Percentiles rank a stretch among this genome's conserved stretches.
phyloP scores from a whole-genome alignment of 1,140 invertebrate genomes.

The Atta colombica region DNA sequence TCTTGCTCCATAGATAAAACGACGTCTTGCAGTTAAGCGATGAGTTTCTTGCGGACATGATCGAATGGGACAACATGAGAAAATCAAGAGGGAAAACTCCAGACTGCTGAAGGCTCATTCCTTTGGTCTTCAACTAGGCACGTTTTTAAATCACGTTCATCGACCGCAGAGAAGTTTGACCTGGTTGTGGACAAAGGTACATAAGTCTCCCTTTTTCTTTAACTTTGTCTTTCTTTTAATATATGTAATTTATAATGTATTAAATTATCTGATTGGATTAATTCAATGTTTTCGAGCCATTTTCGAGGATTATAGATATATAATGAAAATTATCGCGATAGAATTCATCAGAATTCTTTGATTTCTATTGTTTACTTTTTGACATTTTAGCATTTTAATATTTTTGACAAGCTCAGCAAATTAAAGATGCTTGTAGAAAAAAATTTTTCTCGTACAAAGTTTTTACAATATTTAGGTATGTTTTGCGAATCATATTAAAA shows the following conservation, averaged over 20 bases:
- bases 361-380: conserved; percentile 1
- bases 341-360: not conserved
- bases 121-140: conserved; percentile 38
- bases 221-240: not conserved
- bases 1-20: conserved; percentile 62
- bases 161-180: conserved; percentile 63
- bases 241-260: not conserved
- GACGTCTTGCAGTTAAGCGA: conserved; percentile 1
- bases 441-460: not conserved
- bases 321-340: not conserved
- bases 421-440: not conserved
- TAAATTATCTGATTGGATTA: not conserved
- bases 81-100: conserved; percentile 37
- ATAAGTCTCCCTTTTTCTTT: conserved; percentile 5
- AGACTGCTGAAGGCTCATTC: conserved; percentile 34
- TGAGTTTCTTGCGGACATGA: conserved; percentile 53
- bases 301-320: not conserved
- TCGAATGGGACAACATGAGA: conserved; percentile 62
- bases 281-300: not conserved
- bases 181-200: conserved; percentile 44
- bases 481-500: not conserved
- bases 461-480: not conserved
- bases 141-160: conserved; percentile 63
- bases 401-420: not conserved
- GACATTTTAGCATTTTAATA: not conserved